These are phyloP conservation scores for Ophion ventricosus DNA, from an alignment of 2,888 invertebrate genomes.

Conservation along the genomic window DNA sequence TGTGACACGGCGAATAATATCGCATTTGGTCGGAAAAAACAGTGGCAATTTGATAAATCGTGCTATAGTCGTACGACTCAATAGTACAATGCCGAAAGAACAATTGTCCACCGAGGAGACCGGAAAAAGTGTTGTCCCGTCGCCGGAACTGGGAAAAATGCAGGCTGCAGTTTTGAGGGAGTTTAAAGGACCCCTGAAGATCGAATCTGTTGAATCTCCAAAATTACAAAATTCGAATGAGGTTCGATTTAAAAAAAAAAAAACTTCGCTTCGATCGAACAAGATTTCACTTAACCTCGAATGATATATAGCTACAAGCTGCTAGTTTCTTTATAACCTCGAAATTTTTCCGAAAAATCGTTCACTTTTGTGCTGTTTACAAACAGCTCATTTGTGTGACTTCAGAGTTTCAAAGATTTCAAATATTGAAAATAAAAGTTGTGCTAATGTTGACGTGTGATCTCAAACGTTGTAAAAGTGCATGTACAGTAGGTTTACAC, in stretches of 20 bases:
- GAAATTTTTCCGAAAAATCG: neutral
- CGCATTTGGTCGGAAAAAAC: conserved; percentile 51
- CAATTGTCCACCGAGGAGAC: conserved; percentile 61
- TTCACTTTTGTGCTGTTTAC: neutral
- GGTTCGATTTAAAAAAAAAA: conserved; percentile 72
- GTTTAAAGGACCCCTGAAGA: conserved; percentile 83
- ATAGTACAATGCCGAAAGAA: conserved; percentile 56
- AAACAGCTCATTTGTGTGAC: too few relatives aligned
- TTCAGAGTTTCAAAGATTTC: too few relatives aligned
- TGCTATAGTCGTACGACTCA: conserved; percentile 50
- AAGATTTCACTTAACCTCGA: too few relatives aligned
- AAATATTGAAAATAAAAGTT: too few relatives aligned
- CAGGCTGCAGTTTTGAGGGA: conserved; percentile 85
- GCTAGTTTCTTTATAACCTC: neutral
- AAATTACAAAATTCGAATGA: conserved; percentile 83
- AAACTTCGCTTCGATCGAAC: neutral
- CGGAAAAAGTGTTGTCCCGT: conserved; percentile 60
- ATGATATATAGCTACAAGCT: too few relatives aligned
- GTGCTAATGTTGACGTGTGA: too few relatives aligned
- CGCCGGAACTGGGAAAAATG: conserved; percentile 72
- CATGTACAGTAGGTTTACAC: too few relatives aligned
- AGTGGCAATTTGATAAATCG: conserved; percentile 47
- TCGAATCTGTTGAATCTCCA: conserved; percentile 83
- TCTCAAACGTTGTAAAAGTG: too few relatives aligned
- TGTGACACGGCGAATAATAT: conserved; percentile 52